Evolutionary conservation across 2,113 vertebrate genomes (phyloP).

Genomic region (Eulemur macaco): DNA sequence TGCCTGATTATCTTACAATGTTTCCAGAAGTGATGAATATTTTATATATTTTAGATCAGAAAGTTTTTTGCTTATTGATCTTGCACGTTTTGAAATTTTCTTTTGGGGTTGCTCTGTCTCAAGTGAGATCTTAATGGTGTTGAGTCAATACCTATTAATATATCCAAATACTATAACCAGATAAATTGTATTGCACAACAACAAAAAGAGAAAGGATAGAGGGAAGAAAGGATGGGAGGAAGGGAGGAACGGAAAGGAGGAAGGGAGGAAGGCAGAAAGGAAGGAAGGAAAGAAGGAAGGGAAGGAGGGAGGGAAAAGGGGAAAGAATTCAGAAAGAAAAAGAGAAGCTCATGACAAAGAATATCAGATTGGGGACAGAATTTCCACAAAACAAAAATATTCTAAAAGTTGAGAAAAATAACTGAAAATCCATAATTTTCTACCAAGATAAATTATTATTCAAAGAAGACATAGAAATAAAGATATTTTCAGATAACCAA

Average conservation of each 20-base stretch:
- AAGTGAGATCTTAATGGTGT: conserved; percentile 69
- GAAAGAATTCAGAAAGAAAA: neutral
- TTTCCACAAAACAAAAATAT: neutral
- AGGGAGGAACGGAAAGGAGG: neutral
- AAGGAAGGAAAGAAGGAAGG: too few relatives aligned
- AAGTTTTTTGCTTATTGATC: conserved; percentile 87
- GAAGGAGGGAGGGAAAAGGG: neutral
- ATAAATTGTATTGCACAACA: conserved; percentile 67
- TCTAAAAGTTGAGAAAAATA: neutral
- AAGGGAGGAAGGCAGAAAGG: neutral
- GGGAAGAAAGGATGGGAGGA: neutral
- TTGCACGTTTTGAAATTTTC: conserved; percentile 81
- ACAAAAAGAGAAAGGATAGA: neutral
- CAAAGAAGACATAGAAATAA: neutral
- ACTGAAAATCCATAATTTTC: neutral
- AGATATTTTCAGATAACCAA: neutral
- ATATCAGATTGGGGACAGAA: neutral
- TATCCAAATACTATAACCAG: conserved; percentile 47
- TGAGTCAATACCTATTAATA: conserved; percentile 63
- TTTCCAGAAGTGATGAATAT: conserved; percentile 77
- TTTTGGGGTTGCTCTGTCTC: conserved; percentile 68
- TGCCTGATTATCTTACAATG: conserved; percentile 74
- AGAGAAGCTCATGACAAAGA: neutral
- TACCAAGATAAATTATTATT: neutral
- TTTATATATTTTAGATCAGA: conserved; percentile 85